Base-by-base conservation (phyloP, 2,888 invertebrate species). In the Nymphalis polychloros region DNA sequence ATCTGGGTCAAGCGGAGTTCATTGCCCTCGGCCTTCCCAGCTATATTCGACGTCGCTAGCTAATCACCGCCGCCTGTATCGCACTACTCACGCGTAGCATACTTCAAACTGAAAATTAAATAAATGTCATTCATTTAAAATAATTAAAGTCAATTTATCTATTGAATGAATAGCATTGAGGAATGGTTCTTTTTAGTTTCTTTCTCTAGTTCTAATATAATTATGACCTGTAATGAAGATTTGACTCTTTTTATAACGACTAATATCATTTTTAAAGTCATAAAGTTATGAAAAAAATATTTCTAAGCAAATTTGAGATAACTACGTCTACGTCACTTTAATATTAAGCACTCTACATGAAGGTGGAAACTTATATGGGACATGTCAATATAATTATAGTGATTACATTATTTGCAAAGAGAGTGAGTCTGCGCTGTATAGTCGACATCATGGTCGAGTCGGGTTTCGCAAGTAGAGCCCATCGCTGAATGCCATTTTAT, bases 11-110 rank as follows among this genome's bases (percentile, higher is more conserved):
- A 88, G 88, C 91, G 78, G 90, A 92, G 92, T 90, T 92, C 92
- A 89, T 91, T 91, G 91, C 90, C 90, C 92, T 90, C 92, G 92
- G 92, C 92, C 92, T 92, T 92, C 92, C 90, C 90, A 84, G 87
- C 90, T 92, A 91, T 91, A 91, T 92, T 90, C 84, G 88, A 87
- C 86, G 85, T 85, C 88, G 89, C 88, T 88, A 76, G 75, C 76
- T 76, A 89, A 91, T 90, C 88, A 87, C 86, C 84, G 79, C 81
- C 76, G 75, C 78, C 76, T 78, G 62, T 77, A 78, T 71, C 78
- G 77, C 78, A 73, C 78, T 72, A 73, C 75, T 78, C 73, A 75
- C 72, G 73, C 75, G 77, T 75, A 77, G 50, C 57, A 69, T 63
- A 69, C 64, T 47, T 53, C 49, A 27, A 63, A 59, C 17, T 65